Evolutionary conservation across 2,113 vertebrate genomes (phyloP).

Genomic region (Dendropsophus ebraccatus): DNA sequence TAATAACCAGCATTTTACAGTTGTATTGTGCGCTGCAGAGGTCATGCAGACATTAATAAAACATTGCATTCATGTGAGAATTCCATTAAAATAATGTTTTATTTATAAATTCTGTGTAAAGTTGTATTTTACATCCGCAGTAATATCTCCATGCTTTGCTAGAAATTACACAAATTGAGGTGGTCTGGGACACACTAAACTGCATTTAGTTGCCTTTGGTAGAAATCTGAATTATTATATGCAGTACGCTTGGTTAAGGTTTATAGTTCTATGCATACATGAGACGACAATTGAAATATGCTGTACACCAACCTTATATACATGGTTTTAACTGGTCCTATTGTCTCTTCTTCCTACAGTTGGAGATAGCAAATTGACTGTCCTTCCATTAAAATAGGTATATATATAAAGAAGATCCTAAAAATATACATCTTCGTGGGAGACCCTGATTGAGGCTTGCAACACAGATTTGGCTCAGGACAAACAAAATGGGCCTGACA

Average conservation of each 20-base stretch:
- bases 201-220: neutral
- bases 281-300: neutral
- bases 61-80: slow-evolving; percentile 29
- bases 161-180: slow-evolving; percentile 35
- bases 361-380: neutral
- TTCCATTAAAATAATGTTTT: slow-evolving; percentile 30
- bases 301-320: neutral
- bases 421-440: neutral
- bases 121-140: slow-evolving; percentile 12
- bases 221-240: slow-evolving; percentile 1
- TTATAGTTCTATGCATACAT: neutral
- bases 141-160: slow-evolving; percentile 1
- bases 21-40: slow-evolving; percentile 16
- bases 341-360: neutral
- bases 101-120: slow-evolving; percentile 15
- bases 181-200: slow-evolving; percentile 9
- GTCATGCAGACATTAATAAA: slow-evolving; percentile 30
- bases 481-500: no score
- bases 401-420: neutral
- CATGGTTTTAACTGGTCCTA: neutral
- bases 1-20: slow-evolving; percentile 11
- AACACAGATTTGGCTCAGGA: no score
- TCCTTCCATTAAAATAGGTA: no score
- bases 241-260: no score
- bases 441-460: no score